Conservation (phyloP, 2,888 invertebrate species). For the Cataglyphis cursor region DNA sequence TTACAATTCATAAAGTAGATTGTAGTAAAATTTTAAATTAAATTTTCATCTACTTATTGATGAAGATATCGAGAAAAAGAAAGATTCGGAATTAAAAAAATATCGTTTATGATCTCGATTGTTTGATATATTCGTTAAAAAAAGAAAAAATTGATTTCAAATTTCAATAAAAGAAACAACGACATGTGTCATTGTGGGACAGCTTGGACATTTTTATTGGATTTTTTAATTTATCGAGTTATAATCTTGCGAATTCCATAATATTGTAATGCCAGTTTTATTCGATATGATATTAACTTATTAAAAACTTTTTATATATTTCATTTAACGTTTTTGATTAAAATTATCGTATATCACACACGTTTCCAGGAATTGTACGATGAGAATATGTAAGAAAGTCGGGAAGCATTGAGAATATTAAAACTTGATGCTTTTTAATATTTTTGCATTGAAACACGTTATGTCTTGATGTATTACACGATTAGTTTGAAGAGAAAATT, state of each 20-base stretch:
- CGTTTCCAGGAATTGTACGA: slow-evolving; percentile 15
- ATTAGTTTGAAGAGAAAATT: slow-evolving; percentile 3
- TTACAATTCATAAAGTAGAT: not conserved
- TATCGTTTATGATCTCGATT: not conserved
- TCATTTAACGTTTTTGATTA: slow-evolving; percentile 11
- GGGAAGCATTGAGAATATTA: slow-evolving; percentile 19
- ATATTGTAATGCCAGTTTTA: slow-evolving; percentile 6
- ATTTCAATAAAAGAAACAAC: not conserved
- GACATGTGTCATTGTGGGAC: not conserved
- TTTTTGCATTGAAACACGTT: slow-evolving; percentile 3
- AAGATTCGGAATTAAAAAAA: not conserved
- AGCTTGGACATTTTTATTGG: slow-evolving; percentile 11
- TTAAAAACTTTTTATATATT: slow-evolving; percentile 12
- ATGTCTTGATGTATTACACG: not conserved
- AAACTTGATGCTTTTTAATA: slow-evolving; percentile 31
- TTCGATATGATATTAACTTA: slow-evolving; percentile 3
- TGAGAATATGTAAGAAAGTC: slow-evolving; percentile 18
- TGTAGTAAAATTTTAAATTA: not conserved
- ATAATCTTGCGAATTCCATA: slow-evolving; percentile 3
- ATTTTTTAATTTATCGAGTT: slow-evolving; percentile 6
- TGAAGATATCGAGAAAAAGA: not conserved
- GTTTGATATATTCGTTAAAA: not conserved
- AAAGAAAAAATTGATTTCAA: slow-evolving; percentile 17
- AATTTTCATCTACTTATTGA: not conserved
- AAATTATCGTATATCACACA: slow-evolving; percentile 20